phyloP scores from a whole-genome alignment of 35 echinoderm and acorn worm genomes.

The Heliocidaris tuberculata region DNA sequence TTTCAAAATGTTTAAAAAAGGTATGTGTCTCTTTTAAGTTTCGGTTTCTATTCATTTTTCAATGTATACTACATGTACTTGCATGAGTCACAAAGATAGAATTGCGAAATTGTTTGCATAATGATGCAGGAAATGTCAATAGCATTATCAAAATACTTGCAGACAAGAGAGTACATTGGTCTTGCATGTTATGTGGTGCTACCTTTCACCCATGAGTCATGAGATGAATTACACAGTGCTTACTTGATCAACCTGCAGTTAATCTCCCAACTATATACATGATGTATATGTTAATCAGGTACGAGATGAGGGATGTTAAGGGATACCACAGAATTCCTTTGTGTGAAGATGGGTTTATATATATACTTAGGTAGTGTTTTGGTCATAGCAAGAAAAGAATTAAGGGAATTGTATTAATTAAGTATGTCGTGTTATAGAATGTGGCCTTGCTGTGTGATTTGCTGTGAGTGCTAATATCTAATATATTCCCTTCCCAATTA shows the following conservation, averaged over 20 bases:
- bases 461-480: not conserved
- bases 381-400: too few relatives aligned
- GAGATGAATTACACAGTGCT: not conserved
- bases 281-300: not conserved
- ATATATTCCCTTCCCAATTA: not conserved
- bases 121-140: not conserved
- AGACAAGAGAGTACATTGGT: not conserved
- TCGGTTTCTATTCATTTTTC: not conserved
- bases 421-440: not conserved
- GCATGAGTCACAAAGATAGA: not conserved
- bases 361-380: not conserved
- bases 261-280: too few relatives aligned
- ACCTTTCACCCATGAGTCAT: not conserved
- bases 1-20: not conserved
- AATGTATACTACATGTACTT: not conserved
- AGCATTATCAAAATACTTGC: not conserved
- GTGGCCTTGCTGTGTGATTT: not conserved
- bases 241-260: not conserved
- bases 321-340: not conserved
- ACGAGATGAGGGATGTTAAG: not conserved
- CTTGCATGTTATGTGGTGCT: not conserved
- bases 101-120: not conserved
- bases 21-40: not conserved
- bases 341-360: not conserved
- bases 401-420: too few relatives aligned